Conservation (phyloP, 2,113 vertebrate genomes). For the Pampusana beccarii region DNA sequence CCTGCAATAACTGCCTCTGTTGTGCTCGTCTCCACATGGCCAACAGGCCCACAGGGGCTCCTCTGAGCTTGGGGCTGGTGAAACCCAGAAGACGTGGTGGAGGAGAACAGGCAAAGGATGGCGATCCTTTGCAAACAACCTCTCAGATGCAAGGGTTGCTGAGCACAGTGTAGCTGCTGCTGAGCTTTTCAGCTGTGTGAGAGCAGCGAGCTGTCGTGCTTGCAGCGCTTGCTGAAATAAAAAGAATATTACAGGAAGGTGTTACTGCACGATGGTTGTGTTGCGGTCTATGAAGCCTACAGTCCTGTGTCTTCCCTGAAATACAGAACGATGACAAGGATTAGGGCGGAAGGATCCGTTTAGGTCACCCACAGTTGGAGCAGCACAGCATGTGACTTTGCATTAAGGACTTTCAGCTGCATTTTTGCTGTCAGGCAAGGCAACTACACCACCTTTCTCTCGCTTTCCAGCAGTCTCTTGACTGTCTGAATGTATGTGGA, state of each 20-base stretch:
- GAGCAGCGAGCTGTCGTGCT: fast-evolving
- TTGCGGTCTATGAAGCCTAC: neutral
- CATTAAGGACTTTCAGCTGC: neutral
- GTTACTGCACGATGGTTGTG: neutral
- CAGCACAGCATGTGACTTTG: neutral
- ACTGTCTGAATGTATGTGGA: fast-evolving
- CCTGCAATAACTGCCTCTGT: neutral
- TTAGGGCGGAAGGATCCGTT: neutral
- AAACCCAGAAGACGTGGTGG: neutral
- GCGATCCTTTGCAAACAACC: neutral
- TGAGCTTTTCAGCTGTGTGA: neutral
- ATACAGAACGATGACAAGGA: neutral
- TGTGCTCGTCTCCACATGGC: fast-evolving
- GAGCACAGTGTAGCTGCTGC: neutral
- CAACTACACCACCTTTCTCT: neutral
- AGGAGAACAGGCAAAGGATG: neutral
- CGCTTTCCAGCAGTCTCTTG: neutral
- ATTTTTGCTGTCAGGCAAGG: neutral
- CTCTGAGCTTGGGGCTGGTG: neutral
- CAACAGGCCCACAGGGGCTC: neutral
- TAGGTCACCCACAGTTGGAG: neutral
- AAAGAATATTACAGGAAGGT: neutral
- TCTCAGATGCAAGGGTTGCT: fast-evolving
- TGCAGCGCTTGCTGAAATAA: neutral
- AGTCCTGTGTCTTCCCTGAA: neutral